Conservation (phyloP, 1,140 invertebrate species). For the Semibalanus balanoides region DNA sequence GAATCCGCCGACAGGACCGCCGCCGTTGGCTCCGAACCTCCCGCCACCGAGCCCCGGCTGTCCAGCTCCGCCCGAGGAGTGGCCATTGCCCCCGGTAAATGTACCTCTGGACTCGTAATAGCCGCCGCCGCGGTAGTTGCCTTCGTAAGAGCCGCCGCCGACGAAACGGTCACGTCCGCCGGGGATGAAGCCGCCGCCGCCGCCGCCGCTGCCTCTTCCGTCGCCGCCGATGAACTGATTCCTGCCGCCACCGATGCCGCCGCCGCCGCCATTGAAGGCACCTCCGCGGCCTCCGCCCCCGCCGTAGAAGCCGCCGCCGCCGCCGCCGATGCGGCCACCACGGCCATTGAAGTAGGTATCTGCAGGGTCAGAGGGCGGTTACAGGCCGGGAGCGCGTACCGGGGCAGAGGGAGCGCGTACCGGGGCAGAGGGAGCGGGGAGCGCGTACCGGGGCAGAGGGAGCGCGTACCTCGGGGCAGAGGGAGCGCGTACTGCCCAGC, state of each 20-base stretch:
- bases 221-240: not conserved
- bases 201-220: not conserved
- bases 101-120: not conserved
- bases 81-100: not conserved
- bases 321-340: slow-evolving; percentile 27
- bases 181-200: not conserved
- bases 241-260: not conserved
- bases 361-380: no score
- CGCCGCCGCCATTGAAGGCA: not conserved
- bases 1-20: no score
- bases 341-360: no score
- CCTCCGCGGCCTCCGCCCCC: slow-evolving; percentile 18
- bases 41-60: not conserved
- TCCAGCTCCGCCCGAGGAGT: not conserved
- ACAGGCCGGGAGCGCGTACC: no score
- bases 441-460: no score
- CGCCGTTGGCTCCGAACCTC: no score
- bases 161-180: not conserved
- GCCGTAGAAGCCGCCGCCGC: slow-evolving; percentile 23
- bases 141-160: not conserved
- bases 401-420: no score
- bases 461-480: no score
- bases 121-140: no score
- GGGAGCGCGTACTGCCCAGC: no score
- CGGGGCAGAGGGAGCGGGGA: no score